Evolutionary conservation across 2,888 invertebrate genomes (phyloP).

Genomic region (Tipula vernalis): DNA sequence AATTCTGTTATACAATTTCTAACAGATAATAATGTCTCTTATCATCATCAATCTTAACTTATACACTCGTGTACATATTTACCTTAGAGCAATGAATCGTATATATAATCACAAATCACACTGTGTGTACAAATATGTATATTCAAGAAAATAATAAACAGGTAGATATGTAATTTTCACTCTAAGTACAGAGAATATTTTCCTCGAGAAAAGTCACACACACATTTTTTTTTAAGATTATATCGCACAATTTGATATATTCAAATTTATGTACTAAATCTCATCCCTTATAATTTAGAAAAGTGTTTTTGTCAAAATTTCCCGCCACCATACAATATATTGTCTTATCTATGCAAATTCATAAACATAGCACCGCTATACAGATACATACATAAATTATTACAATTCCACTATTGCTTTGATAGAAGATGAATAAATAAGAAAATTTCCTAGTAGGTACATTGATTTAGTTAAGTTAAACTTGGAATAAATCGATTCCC

Average conservation of each 20-base stretch:
- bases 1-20: background rate
- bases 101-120: background rate
- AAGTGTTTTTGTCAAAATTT: background rate
- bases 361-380: background rate
- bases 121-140: background rate
- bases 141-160: background rate
- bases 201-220: background rate
- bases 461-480: background rate
- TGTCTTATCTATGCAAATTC: background rate
- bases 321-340: background rate
- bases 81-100: background rate
- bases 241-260: background rate
- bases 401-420: background rate
- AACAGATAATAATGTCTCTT: constrained; percentile 4
- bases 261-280: background rate
- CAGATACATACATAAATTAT: background rate
- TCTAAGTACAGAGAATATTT: background rate
- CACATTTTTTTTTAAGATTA: background rate
- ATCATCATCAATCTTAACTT: background rate
- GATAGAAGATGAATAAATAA: background rate
- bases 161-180: background rate
- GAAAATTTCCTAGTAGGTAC: background rate
- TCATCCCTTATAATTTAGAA: background rate
- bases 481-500: background rate
- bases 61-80: background rate